phyloP scores from a whole-genome alignment of 2,113 vertebrate genomes.

The Delphinapterus leucas region DNA sequence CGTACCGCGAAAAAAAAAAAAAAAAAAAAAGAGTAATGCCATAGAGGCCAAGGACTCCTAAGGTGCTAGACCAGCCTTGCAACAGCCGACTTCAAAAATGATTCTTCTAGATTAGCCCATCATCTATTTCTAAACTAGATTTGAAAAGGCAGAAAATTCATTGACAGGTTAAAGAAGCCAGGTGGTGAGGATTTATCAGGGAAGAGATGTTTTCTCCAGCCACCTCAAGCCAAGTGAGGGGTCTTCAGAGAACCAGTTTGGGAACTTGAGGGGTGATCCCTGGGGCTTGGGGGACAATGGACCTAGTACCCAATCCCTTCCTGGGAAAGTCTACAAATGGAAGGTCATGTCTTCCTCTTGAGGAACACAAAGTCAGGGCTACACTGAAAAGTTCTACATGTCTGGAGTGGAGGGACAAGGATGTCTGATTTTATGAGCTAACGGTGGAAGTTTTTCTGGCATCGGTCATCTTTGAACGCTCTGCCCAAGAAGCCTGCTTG shows the following conservation, averaged over 20 bases:
- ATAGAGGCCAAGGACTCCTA: background rate
- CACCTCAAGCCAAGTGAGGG: background rate
- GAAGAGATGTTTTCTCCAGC: background rate
- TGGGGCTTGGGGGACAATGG: background rate
- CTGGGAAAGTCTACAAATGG: background rate
- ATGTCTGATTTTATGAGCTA: background rate
- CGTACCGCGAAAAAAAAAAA: too few species aligned
- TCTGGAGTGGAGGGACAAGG: background rate
- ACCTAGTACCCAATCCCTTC: background rate
- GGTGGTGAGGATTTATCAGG: background rate
- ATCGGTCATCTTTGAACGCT: background rate
- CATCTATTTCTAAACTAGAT: background rate
- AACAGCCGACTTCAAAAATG: background rate
- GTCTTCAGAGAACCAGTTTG: background rate
- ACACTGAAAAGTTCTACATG: background rate
- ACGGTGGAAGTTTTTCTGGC: background rate
- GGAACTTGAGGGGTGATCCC: background rate
- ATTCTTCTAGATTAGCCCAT: background rate
- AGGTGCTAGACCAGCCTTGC: background rate
- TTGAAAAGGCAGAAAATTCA: background rate
- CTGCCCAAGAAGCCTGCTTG: background rate
- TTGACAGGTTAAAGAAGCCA: background rate
- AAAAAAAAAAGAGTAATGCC: background rate
- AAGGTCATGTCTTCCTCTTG: background rate
- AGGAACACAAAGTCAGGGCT: background rate